Base-by-base conservation (phyloP, 2,888 invertebrate species). In the Saturnia japonica region DNA sequence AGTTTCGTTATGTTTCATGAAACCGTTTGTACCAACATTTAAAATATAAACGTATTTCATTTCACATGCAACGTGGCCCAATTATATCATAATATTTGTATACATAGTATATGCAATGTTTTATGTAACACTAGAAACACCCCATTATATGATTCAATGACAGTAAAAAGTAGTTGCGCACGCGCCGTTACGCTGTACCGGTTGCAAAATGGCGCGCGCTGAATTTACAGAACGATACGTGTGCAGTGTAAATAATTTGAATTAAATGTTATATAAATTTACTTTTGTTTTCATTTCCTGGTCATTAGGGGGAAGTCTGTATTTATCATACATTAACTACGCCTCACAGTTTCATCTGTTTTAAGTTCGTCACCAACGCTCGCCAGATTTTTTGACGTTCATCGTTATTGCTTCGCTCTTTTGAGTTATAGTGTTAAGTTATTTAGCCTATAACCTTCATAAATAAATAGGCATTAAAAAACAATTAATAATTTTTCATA, bases 201-300 rank as follows among this genome's bases (percentile, higher is more conserved):
- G 42, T 82, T 84, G 57, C 82, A 80, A 82, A 81, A 85, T 83
- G 83, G 80, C 80, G 68, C 72, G 72, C 73, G 74, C 67, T 72
- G 78, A 54, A 67, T 64, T 1, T 64, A 19, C 78, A 77, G 72
- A 78, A 73, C 80, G n/a, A 40, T 64, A 88, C 91, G 92, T 89
- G 91, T 75, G 70, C 73, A 70, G 88, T 80, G 76, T 91, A 85
- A 70, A 70, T 70, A 70, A 47, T 51, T n/a, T 87, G 85, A 89
- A 91, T 88, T 87, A 78, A 78, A 75, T 78, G 85, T 86, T 85
- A 84, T 90, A 89, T 89, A 88, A 88, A 89, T 76, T 82, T 82
- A 84, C 80, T 79, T 60, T 76, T 82, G 85, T 88, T 89, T 89
- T 85, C 84, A 83, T 89, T 91, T 85, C 79, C 80, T 80, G 74